Base-by-base conservation (phyloP, 2,113 vertebrate species). In the Enhydra lutris region DNA sequence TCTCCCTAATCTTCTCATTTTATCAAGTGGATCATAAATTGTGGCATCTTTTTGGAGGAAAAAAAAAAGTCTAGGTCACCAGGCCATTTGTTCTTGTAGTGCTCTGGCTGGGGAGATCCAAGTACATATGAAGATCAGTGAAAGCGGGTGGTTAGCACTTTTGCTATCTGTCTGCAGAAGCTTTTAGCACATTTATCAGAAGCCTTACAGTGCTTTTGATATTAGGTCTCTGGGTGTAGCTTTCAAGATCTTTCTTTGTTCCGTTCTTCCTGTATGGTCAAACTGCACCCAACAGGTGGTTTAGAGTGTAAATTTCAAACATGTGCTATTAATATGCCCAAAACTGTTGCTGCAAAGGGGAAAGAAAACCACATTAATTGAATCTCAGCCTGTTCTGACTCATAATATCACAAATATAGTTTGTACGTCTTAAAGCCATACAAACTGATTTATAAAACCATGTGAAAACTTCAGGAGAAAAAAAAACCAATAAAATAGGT, bases 261-360 rank as follows among this genome's bases (percentile, higher is more conserved):
- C 84, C 89, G 67, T 73, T 89, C 91, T 50, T 98, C 76, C 71
- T 36, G 13, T 55, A 88, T 34, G 63, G 65, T 61, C 34, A 76
- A 89, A 89, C 50, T 17, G 61, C 1, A 31, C 61, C 42, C 85
- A 81, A 45, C 0, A 80, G 86, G 89, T 76, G 80, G 67, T 83
- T 59, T 89, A 83, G 18, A 92, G 36, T 7, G 26, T 89, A 88
- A 61, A 79, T 90, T 97, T 93, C 95, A 93, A 80, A 93, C 78
- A 78, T 17, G 50, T 71, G 90, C 74, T 95, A 63, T 89, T 89
- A 97, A 93, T 78, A 90, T 47, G 91, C 89, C 91, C 95, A 91
- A 90, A 82, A 96, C 14, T 95, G 93, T 34, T 86, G 91, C 97
- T 98, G 90, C 42, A 95, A 90, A 93, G 80, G 31, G 65, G 36